Evolutionary conservation across 2,113 vertebrate genomes (phyloP).

Genomic region (Ochotona princeps): DNA sequence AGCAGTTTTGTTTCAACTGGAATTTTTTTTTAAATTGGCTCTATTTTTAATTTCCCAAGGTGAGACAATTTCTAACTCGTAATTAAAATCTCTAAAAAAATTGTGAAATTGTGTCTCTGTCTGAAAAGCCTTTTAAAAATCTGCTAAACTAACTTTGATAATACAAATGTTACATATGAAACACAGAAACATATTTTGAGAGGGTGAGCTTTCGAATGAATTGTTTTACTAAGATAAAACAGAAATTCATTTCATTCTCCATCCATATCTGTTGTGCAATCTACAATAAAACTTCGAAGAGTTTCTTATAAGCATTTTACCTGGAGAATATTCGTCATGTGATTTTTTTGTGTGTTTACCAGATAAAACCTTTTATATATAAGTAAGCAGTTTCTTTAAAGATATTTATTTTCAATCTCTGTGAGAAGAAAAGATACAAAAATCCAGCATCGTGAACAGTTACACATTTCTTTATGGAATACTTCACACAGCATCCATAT

Average conservation of each 20-base stretch:
- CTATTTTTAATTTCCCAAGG: slow-evolving; percentile 86
- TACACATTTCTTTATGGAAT: not conserved
- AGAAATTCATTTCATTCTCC: slow-evolving; percentile 59
- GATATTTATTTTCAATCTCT: not conserved
- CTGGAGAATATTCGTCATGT: not conserved
- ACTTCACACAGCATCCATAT: not conserved
- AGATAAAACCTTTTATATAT: slow-evolving; percentile 12
- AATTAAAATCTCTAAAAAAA: slow-evolving; percentile 83
- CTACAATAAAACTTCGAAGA: slow-evolving; percentile 36
- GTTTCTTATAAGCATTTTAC: slow-evolving; percentile 50
- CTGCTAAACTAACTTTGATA: slow-evolving; percentile 72
- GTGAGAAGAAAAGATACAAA: not conserved
- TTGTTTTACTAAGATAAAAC: slow-evolving; percentile 53
- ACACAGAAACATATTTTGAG: slow-evolving; percentile 68
- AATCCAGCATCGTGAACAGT: not conserved
- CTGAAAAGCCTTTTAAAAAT: slow-evolving; percentile 80
- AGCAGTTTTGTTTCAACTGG: slow-evolving; percentile 83
- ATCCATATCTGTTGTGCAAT: slow-evolving; percentile 16
- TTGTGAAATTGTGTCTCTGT: slow-evolving; percentile 50
- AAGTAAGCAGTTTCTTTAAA: not conserved
- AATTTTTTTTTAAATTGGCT: slow-evolving; percentile 85
- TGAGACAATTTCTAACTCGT: slow-evolving; percentile 81
- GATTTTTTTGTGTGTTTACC: slow-evolving; percentile 9
- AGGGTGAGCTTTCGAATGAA: slow-evolving; percentile 19
- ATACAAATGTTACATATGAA: slow-evolving; percentile 71